Base-by-base conservation (phyloP, 2,113 vertebrate species). In the Neogale vison region DNA sequence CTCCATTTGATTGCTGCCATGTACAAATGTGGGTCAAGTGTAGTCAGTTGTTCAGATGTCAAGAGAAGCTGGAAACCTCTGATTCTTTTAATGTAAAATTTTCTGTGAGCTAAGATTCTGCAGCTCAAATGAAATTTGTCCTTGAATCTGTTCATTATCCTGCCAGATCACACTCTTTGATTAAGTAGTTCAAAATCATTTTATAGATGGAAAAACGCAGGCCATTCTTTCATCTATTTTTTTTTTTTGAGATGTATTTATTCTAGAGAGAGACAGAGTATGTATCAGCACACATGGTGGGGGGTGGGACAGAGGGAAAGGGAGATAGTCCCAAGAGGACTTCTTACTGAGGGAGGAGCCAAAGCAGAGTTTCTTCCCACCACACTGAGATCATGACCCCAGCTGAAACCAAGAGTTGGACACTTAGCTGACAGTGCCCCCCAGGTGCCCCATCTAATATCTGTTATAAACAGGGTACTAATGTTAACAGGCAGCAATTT, bases 261-360 rank as follows among this genome's bases (percentile, higher is more conserved):
- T 69, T 69, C 67, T 4, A 50, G 47, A 50, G 50, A 52, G 50
- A n/a, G 17, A 69, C 8, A 69, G 34, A 69, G 67, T 36, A 69
- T 1, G 9, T 0, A 7, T 14, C 34, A 34, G 14, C 6, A 13
- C 14, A 17, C 63, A 67, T 67, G 63, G 31, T 69, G 67, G 67
- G 67, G 67, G 4, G 34, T 20, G 8, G 67, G 34, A 18, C 3
- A 36, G 17, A 69, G 18, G 18, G n/a, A 36, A 34, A 69, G 67
- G 34, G 8, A n/a, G 34, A 69, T 18, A 36, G 34, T 69, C 18
- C 18, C 67, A 69, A n/a, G 65, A 7, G 7, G 34, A 69, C 65
- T 69, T n/a, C 65, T 69, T 4, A 69, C 7, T 0, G 1, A n/a
- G 34, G 0, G 0, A 4, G 15, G 65, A 69, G 34, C 65, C 34